Evolutionary conservation across 2,888 invertebrate genomes (phyloP), one percentile per base, ranked within the genome.

Genomic region (Cerceris ruficornis): DNA sequence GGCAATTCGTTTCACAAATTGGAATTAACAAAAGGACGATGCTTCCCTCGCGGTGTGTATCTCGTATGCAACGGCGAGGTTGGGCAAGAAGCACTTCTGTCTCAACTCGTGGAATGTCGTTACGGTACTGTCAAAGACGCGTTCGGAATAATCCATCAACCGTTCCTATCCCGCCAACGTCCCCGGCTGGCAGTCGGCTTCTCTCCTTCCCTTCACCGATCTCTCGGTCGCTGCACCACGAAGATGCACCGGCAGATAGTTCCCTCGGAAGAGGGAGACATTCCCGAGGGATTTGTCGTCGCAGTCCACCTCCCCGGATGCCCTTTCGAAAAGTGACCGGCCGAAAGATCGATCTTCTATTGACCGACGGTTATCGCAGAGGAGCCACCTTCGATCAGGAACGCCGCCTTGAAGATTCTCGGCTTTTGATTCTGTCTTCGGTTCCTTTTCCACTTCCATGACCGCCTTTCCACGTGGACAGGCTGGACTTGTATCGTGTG

Each of bases 101-200:
- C 60, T 70, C 76, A 66, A 73, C 62, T 80, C 62, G 15, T 68
- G 83, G 82, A 85, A 88, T 83, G 83, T 84, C 82, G 82, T 86
- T 85, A 83, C 81, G 76, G 82, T 77, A 81, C 87, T 84, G 85
- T 86, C 87, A 84, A 78, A 86, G 74, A 84, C 83, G 81, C 80
- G 80, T 73, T 80, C 69, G 62, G 87, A 87, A 86, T 87, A 87
- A 88, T 88, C 87, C 88, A 87, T 88, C 84, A 85, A 83, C 72
- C 68, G 28, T 73, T 59, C 28, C 73, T 75, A 65, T 73, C 69
- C 70, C 42, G 14, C 59, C 80, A 75, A 66, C 61, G 46, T 52
- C n/a, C n/a, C 57, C 43, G 39, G 58, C 46, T 50, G 17, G 14
- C 49, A 58, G 4, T 8, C 41, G 42, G 13, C 11, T 8, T 55